Evolutionary conservation across 2,888 invertebrate species (phyloP), one percentile per base, ranked within the genome.

Genomic region (Augochlorella aurata): DNA sequence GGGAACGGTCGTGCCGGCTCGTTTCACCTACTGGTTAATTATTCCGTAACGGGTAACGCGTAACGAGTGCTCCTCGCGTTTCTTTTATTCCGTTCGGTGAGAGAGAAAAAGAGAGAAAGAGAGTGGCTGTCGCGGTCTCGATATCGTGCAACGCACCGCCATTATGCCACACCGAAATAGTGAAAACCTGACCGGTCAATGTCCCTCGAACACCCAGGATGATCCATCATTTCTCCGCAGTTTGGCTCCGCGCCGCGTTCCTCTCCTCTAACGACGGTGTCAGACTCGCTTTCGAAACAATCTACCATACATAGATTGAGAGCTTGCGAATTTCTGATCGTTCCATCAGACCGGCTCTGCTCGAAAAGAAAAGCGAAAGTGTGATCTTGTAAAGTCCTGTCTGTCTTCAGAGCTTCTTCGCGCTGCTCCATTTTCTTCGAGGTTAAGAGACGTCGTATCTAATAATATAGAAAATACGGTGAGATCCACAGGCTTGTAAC

Each of bases 171-270:
- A 1, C 14, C 67, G 49, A 49, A 67, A 67, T 49, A 47, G 49
- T 49, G 47, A 47, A 67, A 67, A 47, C 24, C 67, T 12, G 24
- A 18, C 47, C 24, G 67, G 47, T 24, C 67, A 49, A 67, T 18
- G 45, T 67, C 63, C 38, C 63, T 38, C 21, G 66, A 67, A 67
- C 24, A 47, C 45, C 10, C 18, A 10, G 65, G 47, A 67, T 47
- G 67, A 67, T 67, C 67, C 24, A 49, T 67, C 67, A 49, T 24
- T 67, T 18, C 47, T 47, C n/a, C 67, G 9, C 21, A 21, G 67
- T 47, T 45, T 29, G 63, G 63, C 63, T 29, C 29, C 9, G 63
- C 38, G 63, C 38, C 38, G 38, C 38, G 63, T 29, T 63, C 16
- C 50, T 50, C 49, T 12, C 18, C n/a, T 49, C n/a, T 38, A 18